Evolutionary conservation across 2,888 invertebrate species (phyloP).

Genomic region (Cheilosia impressa): DNA sequence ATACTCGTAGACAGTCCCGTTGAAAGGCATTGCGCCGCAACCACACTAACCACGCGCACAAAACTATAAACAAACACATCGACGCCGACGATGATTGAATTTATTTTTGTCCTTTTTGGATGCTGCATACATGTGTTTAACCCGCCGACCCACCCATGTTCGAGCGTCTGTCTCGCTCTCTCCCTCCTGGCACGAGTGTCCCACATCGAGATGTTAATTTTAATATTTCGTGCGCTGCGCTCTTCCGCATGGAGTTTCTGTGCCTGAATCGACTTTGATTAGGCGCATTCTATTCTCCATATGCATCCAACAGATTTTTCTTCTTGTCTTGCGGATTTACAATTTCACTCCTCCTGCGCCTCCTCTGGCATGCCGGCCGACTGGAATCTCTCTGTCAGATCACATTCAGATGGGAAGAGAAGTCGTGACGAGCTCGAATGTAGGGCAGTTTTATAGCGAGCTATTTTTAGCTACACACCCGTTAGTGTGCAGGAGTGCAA

Average conservation of each 20-base stretch:
- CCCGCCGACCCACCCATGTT: slow-evolving; percentile 5
- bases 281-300: slow-evolving; percentile 6
- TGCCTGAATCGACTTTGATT: slow-evolving; percentile 49
- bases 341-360: slow-evolving; percentile 21
- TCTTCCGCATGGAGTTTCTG: slow-evolving; percentile 32
- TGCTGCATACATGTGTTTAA: slow-evolving; percentile 41
- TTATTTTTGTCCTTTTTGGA: slow-evolving; percentile 46
- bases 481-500: background rate
- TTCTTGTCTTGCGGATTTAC: slow-evolving; percentile 38
- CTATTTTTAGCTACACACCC: slow-evolving; percentile 47
- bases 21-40: slow-evolving; percentile 15
- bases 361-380: background rate
- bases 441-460: slow-evolving; percentile 51
- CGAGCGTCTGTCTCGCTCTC: background rate
- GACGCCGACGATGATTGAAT: slow-evolving; percentile 13
- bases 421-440: slow-evolving; percentile 39
- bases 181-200: slow-evolving; percentile 5
- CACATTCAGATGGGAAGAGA: background rate
- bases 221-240: slow-evolving; percentile 24
- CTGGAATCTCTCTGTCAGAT: slow-evolving; percentile 5
- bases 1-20: slow-evolving; percentile 7
- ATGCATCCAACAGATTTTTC: slow-evolving; percentile 13
- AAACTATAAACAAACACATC: slow-evolving; percentile 58
- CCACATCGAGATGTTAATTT: slow-evolving; percentile 32
- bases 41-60: slow-evolving; percentile 4